Evolutionary conservation across 1,140 invertebrate genomes (phyloP).

Genomic region (Trichonephila inaurata): DNA sequence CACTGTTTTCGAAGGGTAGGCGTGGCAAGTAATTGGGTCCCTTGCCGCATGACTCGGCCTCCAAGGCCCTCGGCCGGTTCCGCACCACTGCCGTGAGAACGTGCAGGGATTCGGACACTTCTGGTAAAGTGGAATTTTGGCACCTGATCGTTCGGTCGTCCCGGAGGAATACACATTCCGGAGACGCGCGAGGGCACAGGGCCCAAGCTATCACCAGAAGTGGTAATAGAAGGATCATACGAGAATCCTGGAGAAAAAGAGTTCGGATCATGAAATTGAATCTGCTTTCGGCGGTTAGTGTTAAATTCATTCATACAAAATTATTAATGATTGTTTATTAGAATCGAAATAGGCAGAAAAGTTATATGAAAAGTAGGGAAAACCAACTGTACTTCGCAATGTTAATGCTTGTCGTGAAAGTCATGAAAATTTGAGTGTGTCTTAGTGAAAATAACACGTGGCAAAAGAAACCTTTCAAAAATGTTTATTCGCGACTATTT

Average conservation of each 20-base stretch:
- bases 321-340: no score
- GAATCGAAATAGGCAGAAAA: no score
- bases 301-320: no score
- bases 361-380: no score
- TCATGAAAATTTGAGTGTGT: no score
- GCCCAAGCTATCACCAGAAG: background rate
- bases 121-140: constrained; percentile 43
- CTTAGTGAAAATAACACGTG: no score
- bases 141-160: constrained; percentile 68
- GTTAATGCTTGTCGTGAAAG: no score
- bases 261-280: no score
- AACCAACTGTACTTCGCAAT: no score
- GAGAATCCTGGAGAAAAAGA: background rate
- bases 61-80: constrained; percentile 37
- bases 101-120: constrained; percentile 48
- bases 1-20: background rate
- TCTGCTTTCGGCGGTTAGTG: no score
- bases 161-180: constrained; percentile 51
- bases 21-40: background rate
- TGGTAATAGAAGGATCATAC: background rate
- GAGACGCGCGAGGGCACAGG: background rate
- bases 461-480: no score
- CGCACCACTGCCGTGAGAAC: constrained; percentile 49
- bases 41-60: constrained; percentile 18
- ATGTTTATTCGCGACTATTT: no score